Base-by-base conservation (phyloP, 2,888 invertebrate genomes). In the Sarcophaga caerulescens region DNA sequence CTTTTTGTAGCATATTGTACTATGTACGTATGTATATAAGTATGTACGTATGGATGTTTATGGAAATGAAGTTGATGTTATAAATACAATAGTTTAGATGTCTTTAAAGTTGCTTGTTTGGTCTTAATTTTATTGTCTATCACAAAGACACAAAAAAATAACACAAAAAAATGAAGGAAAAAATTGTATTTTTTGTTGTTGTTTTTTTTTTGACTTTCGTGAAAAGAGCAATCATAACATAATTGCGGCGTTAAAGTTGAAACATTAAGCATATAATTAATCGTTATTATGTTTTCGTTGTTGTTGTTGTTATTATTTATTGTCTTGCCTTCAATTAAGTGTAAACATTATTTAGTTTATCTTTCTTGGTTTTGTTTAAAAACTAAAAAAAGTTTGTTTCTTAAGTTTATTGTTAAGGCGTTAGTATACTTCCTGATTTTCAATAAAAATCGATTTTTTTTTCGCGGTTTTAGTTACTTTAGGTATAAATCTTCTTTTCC, bases 241-340 rank as follows among this genome's bases (percentile, higher is more conserved):
- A 82, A 85, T 57, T 75, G 71, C 21, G 65, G 60, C 21, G 70
- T 79, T 82, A 71, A 65, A 71, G 70, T 79, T 65, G 68, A 74
- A 23, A 23, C 65, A 70, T 60, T 78, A 65, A 75, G 44, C 63
- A 35, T 65, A 17, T 17, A 71, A 71, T 71, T 77, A 77, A 73
- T 66, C 44, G 52, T 62, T 17, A 68, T 60, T 63, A 47, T 35
- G 44, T 60, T 59, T 25, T 59, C 5, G 52, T 52, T 52, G 17
- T 52, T 23, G 17, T 68, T 71, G 57, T 4, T 74, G 44, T 62
- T 17, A 62, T 60, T 47, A 63, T 35, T 52, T 23, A 17, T 68
- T 71, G 63, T 4, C 52, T 68, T 66, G 12, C 52, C 23, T 79
- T 65, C 11, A 59, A 69, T 57, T n/a, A 63, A 23, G 21, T 65